Evolutionary conservation across 2,797 vertebrate species (phyloP).

Genomic region (Chloroceryle amazona): DNA sequence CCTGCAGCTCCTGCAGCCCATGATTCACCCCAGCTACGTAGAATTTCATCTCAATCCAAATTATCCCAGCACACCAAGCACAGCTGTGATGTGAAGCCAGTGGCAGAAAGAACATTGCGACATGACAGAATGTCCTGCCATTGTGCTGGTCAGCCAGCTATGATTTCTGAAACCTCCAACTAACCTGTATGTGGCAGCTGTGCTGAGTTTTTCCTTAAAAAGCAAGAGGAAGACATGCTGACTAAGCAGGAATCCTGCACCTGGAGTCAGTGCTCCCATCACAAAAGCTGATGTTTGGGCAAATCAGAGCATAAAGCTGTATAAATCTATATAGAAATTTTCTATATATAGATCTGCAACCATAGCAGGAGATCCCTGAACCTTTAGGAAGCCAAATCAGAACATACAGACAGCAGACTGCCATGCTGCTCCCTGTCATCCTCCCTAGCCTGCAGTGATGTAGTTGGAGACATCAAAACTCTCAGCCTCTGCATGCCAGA

Average conservation of each 20-base stretch:
- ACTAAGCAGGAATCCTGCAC: not conserved
- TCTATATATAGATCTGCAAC: not conserved
- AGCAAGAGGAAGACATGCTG: not conserved
- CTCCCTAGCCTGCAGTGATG: not conserved
- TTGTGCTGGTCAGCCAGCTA: not conserved
- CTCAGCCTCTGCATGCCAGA: fast-evolving
- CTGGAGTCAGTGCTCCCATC: fast-evolving
- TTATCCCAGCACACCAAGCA: constrained; percentile 21
- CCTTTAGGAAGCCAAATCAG: not conserved
- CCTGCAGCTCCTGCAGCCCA: not conserved
- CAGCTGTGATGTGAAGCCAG: not conserved
- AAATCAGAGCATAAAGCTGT: too few species aligned
- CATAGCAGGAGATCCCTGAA: not conserved
- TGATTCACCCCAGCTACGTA: constrained; percentile 48
- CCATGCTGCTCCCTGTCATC: not conserved
- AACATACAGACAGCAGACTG: not conserved
- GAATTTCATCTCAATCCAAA: constrained; percentile 45
- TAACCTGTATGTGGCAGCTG: not conserved
- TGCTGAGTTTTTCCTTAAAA: not conserved
- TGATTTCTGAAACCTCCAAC: not conserved
- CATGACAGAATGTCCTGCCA: not conserved
- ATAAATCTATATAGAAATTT: too few species aligned
- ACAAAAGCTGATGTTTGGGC: too few species aligned
- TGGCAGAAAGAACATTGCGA: constrained; percentile 39
- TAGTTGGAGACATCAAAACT: not conserved